Conservation (phyloP, 2,113 vertebrate genomes). For the Chloebia gouldiae region DNA sequence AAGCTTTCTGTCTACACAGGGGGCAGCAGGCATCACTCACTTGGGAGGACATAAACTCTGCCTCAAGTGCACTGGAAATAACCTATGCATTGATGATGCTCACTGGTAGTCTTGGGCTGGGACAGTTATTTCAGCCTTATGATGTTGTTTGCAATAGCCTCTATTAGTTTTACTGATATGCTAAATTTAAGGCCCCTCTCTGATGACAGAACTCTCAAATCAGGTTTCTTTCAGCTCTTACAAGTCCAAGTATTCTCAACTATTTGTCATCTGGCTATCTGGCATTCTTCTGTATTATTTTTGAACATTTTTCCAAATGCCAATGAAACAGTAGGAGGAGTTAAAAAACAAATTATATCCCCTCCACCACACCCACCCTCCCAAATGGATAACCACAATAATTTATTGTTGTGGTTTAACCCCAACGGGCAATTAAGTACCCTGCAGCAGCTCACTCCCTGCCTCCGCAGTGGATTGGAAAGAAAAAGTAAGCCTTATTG, state of each 20-base stretch:
- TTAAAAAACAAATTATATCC: not conserved
- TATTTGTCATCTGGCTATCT: not conserved
- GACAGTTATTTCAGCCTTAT: not conserved
- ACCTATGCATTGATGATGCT: not conserved
- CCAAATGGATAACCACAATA: not conserved
- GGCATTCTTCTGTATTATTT: not conserved
- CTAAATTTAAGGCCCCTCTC: not conserved
- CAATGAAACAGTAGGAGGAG: not conserved
- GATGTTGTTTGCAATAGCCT: not conserved
- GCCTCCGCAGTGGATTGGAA: rapidly evolving
- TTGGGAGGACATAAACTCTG: not conserved
- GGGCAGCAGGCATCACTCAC: not conserved
- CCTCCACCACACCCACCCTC: not conserved
- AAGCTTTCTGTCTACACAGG: not conserved
- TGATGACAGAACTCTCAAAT: not conserved
- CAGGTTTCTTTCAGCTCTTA: not conserved
- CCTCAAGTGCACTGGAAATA: not conserved
- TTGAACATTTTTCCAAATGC: not conserved
- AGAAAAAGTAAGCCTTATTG: not conserved
- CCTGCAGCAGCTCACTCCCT: not conserved
- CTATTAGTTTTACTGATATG: not conserved
- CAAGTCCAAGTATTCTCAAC: not conserved
- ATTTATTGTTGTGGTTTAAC: not conserved
- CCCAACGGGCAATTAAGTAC: not conserved
- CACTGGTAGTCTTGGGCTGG: not conserved